Conservation (phyloP, 1,140 invertebrate species). For the Venturia canescens region DNA sequence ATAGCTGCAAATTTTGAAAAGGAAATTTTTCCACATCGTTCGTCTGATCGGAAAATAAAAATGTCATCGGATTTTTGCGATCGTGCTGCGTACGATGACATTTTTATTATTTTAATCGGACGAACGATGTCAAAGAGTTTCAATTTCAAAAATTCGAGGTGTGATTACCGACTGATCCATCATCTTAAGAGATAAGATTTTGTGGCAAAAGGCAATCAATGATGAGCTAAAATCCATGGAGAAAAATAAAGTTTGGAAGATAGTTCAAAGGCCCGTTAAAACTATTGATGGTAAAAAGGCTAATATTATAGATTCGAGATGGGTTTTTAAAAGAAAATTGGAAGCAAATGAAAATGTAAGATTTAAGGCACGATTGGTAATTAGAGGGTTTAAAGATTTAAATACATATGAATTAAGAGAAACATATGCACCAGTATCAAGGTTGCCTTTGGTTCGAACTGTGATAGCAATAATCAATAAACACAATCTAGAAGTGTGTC, state of each 20-base stretch:
- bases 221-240: neutral
- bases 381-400: slow-evolving; percentile 1
- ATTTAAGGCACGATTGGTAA: neutral
- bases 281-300: neutral
- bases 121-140: too few relatives aligned
- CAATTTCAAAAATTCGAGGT: too few relatives aligned
- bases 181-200: too few relatives aligned
- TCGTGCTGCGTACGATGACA: too few relatives aligned
- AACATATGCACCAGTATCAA: slow-evolving; percentile 24
- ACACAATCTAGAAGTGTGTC: neutral
- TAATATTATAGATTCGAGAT: slow-evolving; percentile 6
- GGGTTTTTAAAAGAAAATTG: slow-evolving; percentile 20
- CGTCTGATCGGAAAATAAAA: too few relatives aligned
- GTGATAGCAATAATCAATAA: neutral
- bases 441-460: neutral
- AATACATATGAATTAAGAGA: neutral
- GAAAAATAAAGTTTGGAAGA: neutral
- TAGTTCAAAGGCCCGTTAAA: neutral
- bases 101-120: too few relatives aligned
- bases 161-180: too few relatives aligned
- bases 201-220: neutral
- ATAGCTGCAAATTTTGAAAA: too few relatives aligned
- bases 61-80: too few relatives aligned
- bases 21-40: too few relatives aligned
- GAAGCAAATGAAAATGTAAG: neutral